Evolutionary conservation across 1,140 invertebrate species (phyloP), one percentile per base, ranked within the genome.

Genomic region (Conus ventricosus): DNA sequence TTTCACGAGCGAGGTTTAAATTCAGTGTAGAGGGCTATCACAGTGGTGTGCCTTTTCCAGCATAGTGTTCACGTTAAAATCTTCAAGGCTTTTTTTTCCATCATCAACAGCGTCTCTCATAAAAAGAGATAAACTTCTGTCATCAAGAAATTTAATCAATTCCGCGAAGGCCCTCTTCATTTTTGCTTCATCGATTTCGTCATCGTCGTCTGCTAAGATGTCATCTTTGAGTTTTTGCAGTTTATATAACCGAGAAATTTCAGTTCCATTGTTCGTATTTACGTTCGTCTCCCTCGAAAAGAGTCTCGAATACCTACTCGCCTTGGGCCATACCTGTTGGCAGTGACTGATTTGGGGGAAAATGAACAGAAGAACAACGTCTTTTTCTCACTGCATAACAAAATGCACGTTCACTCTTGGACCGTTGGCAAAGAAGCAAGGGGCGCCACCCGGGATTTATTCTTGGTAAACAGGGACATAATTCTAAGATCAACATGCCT

Each of bases 261-360:
- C 6, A 83, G 63, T 39, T 90, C 89, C 90, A 91, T 39, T 88
- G 85, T 67, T 90, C 87, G 76, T 90, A 91, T 54, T 90, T 88
- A n/a, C 60, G 83, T 80, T 91, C 90, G 85, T 90, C 87, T 8
- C 90, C 90, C 76, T 91, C 81, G 81, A 90, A 90, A 20, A 87
- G 5, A 89, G 84, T 81, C 89, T 89, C 67, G 67, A 20, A 71
- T 71, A 23, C 17, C 67, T 15, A 17, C 78, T 20, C 10, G 27
- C 20, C 13, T 25, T 80, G 78, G 78, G 78, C 78, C 78, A 39
- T 39, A 80, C 78, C 78, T 80, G 78, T 39, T 80, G 78, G 7
- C 23, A 71, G 5, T 71, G 17, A 15, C 67, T n/a, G 20, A 13
- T 8, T 13, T 71, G 67, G 23, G 17, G 67, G 67, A 71, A 71